These are phyloP conservation scores for Chlorodrepanis virens DNA, from an alignment of 2,113 vertebrate species.

Conservation along the genomic window DNA sequence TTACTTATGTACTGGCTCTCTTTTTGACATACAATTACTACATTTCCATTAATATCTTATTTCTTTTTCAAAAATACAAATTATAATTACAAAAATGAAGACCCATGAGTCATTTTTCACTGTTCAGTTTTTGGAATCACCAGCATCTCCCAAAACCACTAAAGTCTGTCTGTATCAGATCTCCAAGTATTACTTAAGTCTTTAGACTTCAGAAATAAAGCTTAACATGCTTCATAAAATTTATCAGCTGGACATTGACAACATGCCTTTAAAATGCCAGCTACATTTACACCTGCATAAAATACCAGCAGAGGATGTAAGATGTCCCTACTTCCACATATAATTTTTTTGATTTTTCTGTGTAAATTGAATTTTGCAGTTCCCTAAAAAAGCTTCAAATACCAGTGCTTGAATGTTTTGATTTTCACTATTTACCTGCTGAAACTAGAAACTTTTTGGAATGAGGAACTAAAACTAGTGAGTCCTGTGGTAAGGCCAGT, in stretches of 20 bases:
- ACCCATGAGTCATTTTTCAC: neutral
- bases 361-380: neutral
- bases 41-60: neutral
- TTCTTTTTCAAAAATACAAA: neutral
- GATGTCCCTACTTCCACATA: neutral
- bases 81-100: neutral
- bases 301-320: neutral
- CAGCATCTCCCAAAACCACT: neutral
- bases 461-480: neutral
- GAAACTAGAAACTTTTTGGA: neutral
- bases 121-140: neutral
- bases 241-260: neutral
- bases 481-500: neutral
- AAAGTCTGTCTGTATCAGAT: neutral
- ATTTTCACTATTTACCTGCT: neutral
- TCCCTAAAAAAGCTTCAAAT: neutral
- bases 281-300: neutral
- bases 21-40: neutral
- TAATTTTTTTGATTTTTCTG: fast-evolving
- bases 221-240: neutral
- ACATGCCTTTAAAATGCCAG: neutral
- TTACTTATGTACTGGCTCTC: neutral
- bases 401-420: fast-evolving
- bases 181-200: neutral
- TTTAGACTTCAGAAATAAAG: neutral